phyloP scores from a whole-genome alignment of 2,113 vertebrate species.

The Craseonycteris thonglongyai region DNA sequence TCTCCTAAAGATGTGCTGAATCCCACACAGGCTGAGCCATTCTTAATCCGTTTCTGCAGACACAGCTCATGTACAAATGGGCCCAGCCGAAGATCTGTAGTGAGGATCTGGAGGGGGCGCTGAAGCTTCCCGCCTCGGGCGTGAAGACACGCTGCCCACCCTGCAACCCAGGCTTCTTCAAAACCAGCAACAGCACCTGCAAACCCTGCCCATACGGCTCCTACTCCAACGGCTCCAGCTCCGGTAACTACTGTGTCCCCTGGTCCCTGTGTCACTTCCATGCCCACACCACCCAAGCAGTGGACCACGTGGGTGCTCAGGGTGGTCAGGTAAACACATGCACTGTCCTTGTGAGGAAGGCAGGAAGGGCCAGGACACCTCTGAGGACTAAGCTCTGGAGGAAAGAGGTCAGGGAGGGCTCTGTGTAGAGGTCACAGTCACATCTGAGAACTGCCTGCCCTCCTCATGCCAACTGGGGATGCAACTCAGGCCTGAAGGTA shows the following conservation, averaged over 20 bases:
- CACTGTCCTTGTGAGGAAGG: background rate
- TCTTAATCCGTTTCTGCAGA: slow-evolving; percentile 76
- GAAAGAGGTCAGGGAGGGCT: background rate
- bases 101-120: slow-evolving; percentile 80
- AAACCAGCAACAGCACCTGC: slow-evolving; percentile 84
- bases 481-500: background rate
- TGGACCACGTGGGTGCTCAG: accelerated
- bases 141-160: slow-evolving; percentile 87
- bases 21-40: background rate
- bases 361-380: background rate
- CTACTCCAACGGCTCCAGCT: slow-evolving; percentile 93
- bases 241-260: slow-evolving; percentile 77
- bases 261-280: accelerated
- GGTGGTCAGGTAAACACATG: background rate
- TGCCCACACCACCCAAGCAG: background rate
- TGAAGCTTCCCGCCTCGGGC: slow-evolving; percentile 85
- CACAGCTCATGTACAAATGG: slow-evolving; percentile 96
- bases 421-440: background rate
- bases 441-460: background rate
- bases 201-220: slow-evolving; percentile 84
- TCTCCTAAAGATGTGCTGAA: background rate
- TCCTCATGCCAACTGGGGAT: background rate
- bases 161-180: slow-evolving; percentile 94
- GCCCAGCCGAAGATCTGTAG: slow-evolving; percentile 92
- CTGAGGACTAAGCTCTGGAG: background rate